phyloP scores from a whole-genome alignment of 1,140 invertebrate genomes.

The Vollenhovia emeryi region DNA sequence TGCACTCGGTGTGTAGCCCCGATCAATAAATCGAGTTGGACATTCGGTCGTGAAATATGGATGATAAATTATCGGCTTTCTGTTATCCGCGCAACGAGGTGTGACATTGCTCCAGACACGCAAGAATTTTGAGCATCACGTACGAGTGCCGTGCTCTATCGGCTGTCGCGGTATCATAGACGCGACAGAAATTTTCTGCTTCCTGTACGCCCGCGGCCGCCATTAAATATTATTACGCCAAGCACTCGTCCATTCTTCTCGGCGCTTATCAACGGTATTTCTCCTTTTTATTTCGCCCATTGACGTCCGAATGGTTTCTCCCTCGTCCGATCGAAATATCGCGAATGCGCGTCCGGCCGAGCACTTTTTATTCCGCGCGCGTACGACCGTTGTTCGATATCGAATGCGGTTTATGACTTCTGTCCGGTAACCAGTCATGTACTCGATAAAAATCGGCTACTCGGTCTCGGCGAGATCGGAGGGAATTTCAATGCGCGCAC shows the following conservation, averaged over 20 bases:
- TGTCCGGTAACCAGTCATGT: constrained; percentile 67
- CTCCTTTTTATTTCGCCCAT: not conserved
- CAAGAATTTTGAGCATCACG: constrained; percentile 13
- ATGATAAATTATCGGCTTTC: constrained; percentile 55
- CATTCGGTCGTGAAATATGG: constrained; percentile 9
- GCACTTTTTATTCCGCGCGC: constrained; percentile 68
- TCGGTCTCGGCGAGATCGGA: constrained; percentile 60
- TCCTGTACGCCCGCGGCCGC: not conserved
- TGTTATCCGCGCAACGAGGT: constrained; percentile 23
- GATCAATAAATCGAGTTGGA: constrained; percentile 21
- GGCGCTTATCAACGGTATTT: not conserved
- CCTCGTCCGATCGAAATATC: constrained; percentile 56
- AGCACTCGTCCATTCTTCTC: not conserved
- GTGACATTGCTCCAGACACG: constrained; percentile 33
- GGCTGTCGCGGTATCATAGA: constrained; percentile 1
- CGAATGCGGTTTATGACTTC: constrained; percentile 69
- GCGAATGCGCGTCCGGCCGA: constrained; percentile 47
- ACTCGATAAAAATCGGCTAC: constrained; percentile 74
- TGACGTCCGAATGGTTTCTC: constrained; percentile 58
- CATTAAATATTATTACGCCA: constrained; percentile 11
- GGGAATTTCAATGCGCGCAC: constrained; percentile 73
- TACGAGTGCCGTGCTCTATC: constrained; percentile 25
- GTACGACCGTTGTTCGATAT: constrained; percentile 62
- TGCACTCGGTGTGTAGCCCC: not conserved
- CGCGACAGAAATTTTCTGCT: not conserved